Conservation (phyloP, 1,140 invertebrate species). For the Drosophila azteca region DNA sequence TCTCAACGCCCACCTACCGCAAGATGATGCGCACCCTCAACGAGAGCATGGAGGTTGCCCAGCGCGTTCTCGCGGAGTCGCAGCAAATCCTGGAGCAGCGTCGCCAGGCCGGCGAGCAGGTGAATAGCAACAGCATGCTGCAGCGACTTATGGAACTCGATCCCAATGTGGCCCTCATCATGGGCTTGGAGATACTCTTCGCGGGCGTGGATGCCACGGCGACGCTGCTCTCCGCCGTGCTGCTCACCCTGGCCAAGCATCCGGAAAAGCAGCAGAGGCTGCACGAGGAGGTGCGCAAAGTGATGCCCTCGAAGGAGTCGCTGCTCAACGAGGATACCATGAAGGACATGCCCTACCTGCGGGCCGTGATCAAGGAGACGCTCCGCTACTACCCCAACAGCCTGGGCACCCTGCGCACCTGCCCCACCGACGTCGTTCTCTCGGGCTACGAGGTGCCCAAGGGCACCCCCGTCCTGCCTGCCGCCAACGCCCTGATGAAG, state of each 20-base stretch:
- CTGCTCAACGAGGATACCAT: constrained; percentile 79
- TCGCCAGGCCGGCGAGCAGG: constrained; percentile 27
- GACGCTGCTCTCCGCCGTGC: constrained; percentile 35
- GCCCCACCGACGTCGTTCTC: constrained; percentile 89
- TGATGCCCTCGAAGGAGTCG: constrained; percentile 73
- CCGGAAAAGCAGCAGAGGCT: constrained; percentile 84
- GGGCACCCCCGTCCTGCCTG: constrained; percentile 84
- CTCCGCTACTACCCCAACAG: constrained; percentile 93
- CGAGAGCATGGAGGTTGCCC: constrained; percentile 42
- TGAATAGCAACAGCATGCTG: constrained; percentile 84
- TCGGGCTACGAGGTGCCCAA: constrained; percentile 92
- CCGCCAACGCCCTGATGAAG: constrained; percentile 42
- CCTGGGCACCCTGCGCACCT: constrained; percentile 91
- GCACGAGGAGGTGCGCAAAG: constrained; percentile 84
- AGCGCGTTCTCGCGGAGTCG: constrained; percentile 46
- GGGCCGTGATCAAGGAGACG: constrained; percentile 86
- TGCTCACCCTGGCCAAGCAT: constrained; percentile 83
- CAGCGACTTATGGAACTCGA: constrained; percentile 86
- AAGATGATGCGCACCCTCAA: constrained; percentile 84
- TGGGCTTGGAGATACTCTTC: constrained; percentile 89
- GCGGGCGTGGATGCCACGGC: constrained; percentile 88
- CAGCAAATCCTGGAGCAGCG: constrained; percentile 30
- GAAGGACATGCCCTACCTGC: constrained; percentile 84
- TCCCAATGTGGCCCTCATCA: constrained; percentile 86
- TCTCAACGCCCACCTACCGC: constrained; percentile 85